These are phyloP conservation scores for Watsonalla cultraria DNA, from an alignment of 2,888 invertebrate species.

Conservation along the genomic window DNA sequence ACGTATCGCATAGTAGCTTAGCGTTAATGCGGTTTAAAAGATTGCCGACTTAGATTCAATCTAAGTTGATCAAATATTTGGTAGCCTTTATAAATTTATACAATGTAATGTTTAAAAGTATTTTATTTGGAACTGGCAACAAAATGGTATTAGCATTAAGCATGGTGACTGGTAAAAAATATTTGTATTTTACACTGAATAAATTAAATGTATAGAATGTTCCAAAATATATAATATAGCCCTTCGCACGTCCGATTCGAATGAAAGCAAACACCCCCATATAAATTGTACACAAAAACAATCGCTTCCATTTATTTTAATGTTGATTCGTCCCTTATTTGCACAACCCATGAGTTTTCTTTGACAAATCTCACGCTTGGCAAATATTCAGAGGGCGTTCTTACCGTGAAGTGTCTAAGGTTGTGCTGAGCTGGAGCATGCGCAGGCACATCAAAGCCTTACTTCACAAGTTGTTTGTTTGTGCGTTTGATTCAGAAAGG, in stretches of 20 bases:
- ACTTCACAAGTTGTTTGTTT: not conserved
- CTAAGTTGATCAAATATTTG: too few species aligned
- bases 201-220: too few species aligned
- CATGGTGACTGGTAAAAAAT: too few species aligned
- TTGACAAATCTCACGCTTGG: constrained; percentile 50
- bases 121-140: too few species aligned
- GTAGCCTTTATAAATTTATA: too few species aligned
- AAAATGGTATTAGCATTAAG: too few species aligned
- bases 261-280: constrained; percentile 2
- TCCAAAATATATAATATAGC: not conserved
- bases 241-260: not conserved
- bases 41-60: too few species aligned
- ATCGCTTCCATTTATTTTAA: constrained; percentile 16
- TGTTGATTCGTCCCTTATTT: constrained; percentile 37
- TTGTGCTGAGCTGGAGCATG: not conserved
- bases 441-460: not conserved
- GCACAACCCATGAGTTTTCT: constrained; percentile 40
- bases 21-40: too few species aligned
- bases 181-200: too few species aligned
- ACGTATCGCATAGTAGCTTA: too few species aligned
- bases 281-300: constrained; percentile 23
- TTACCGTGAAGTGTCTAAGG: constrained; percentile 8
- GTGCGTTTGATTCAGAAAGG: not conserved
- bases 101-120: too few species aligned
- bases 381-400: constrained; percentile 2